These are phyloP conservation scores for Platysteira castanea DNA, from an alignment of 2,113 vertebrate species.

Conservation along the genomic window DNA sequence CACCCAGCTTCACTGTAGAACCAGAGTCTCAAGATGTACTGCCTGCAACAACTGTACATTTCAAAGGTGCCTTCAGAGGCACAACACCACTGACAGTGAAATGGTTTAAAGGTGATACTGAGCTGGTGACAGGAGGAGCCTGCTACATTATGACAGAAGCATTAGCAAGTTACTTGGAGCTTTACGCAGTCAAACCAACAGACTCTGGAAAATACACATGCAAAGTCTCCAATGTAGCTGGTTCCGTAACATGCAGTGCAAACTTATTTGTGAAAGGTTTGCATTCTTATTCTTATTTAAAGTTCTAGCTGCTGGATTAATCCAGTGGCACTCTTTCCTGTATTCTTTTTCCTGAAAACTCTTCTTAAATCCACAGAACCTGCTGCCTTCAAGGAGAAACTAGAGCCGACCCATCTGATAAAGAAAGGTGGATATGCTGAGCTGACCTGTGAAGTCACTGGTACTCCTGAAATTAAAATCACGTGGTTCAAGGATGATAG, in stretches of 20 bases:
- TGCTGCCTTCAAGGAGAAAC: conserved; percentile 85
- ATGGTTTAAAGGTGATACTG: conserved; percentile 91
- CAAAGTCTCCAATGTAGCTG: conserved; percentile 90
- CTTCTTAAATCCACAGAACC: conserved; percentile 85
- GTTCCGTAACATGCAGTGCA: conserved; percentile 83
- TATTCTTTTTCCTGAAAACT: conserved; percentile 43
- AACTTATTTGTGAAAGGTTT: conserved; percentile 96
- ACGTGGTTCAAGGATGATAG: conserved; percentile 90
- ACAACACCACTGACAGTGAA: conserved; percentile 85
- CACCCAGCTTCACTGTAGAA: conserved; percentile 84
- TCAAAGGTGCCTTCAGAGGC: conserved; percentile 86
- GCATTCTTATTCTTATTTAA: conserved; percentile 54
- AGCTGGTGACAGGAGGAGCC: conserved; percentile 84
- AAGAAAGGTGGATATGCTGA: conserved; percentile 78
- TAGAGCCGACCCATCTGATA: conserved; percentile 83
- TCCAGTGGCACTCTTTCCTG: not conserved
- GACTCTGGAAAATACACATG: conserved; percentile 90
- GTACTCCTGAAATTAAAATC: conserved; percentile 88
- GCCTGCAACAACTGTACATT: conserved; percentile 83
- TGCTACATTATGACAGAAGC: conserved; percentile 93
- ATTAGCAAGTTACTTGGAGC: conserved; percentile 85
- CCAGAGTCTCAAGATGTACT: conserved; percentile 85
- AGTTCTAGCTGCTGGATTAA: not conserved
- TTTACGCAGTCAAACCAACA: conserved; percentile 85
- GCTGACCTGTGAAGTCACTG: conserved; percentile 88